A percentile compares a stretch with the other conserved stretches of the same genome.
Conservation (phyloP, 2,113 vertebrate species). For the Elephantulus edwardii region DNA sequence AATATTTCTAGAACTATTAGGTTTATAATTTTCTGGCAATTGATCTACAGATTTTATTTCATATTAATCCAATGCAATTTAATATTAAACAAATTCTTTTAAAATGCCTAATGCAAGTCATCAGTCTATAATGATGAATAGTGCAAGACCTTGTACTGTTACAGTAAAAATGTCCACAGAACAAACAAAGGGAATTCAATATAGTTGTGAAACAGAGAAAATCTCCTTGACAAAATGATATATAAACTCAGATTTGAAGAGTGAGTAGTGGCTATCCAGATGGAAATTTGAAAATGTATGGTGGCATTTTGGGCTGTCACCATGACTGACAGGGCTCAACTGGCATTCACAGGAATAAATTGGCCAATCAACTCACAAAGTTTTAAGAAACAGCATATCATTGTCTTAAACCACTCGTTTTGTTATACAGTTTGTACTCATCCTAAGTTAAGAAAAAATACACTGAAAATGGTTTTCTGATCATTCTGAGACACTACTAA, state of each 20-base stretch:
- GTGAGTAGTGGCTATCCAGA: background rate
- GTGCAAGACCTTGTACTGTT: background rate
- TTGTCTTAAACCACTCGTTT: background rate
- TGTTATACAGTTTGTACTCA: background rate
- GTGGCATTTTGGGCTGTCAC: background rate
- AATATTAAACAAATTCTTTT: slow-evolving; percentile 18
- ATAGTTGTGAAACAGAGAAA: slow-evolving; percentile 4
- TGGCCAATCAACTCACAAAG: background rate
- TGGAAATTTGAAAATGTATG: background rate
- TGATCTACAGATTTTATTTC: slow-evolving; percentile 24
- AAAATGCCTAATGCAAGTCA: background rate
- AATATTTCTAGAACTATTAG: slow-evolving; percentile 27
- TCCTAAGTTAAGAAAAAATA: background rate
- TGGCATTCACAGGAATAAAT: background rate
- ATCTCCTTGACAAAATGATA: background rate
- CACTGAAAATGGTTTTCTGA: background rate
- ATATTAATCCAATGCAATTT: slow-evolving; percentile 1
- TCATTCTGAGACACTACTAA: background rate
- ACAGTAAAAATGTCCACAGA: background rate
- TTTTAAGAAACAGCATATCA: background rate
- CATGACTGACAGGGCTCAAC: background rate
- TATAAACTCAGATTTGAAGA: background rate
- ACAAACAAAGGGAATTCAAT: background rate
- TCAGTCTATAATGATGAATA: background rate
- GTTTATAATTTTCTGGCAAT: background rate